These are phyloP conservation scores for Lethrus apterus DNA, from an alignment of 1,140 invertebrate genomes.

Conservation along the genomic window DNA sequence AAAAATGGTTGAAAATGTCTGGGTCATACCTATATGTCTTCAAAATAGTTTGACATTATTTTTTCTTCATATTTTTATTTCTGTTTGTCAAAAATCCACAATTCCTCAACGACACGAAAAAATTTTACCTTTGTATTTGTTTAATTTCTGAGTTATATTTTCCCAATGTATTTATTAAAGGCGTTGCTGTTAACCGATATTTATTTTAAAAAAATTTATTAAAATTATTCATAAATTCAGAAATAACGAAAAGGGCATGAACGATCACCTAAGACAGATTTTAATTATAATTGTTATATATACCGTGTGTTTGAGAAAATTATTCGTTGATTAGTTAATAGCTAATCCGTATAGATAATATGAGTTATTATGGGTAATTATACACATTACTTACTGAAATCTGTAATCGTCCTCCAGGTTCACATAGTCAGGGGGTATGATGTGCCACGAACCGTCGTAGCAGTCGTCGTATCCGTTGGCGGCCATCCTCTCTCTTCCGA, in stretches of 20 bases:
- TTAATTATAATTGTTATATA: not conserved
- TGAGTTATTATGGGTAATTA: not conserved
- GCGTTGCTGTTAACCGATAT: too few relatives aligned
- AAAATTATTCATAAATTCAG: not conserved
- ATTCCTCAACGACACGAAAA: too few relatives aligned
- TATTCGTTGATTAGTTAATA: not conserved
- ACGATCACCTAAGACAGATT: not conserved
- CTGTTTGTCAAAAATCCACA: too few relatives aligned
- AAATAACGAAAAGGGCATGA: not conserved
- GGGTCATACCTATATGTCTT: too few relatives aligned
- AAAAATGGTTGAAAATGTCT: too few relatives aligned
- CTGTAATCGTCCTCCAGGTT: constrained; percentile 54
- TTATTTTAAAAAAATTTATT: not conserved
- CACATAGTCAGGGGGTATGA: constrained; percentile 60
- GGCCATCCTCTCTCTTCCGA: constrained; percentile 37
- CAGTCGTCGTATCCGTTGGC: constrained; percentile 49
- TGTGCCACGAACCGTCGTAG: constrained; percentile 59
- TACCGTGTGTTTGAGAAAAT: not conserved
- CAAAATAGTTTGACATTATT: too few relatives aligned
- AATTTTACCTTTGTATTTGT: too few relatives aligned
- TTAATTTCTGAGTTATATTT: too few relatives aligned
- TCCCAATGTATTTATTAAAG: too few relatives aligned
- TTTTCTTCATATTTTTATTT: too few relatives aligned
- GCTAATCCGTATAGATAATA: not conserved
- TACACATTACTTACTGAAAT: constrained; percentile 39